A percentile compares a stretch with the other conserved stretches of the same genome.
Conservation (phyloP, 64 coral and sea anemone genomes). For the Pocillopora verrucosa region DNA sequence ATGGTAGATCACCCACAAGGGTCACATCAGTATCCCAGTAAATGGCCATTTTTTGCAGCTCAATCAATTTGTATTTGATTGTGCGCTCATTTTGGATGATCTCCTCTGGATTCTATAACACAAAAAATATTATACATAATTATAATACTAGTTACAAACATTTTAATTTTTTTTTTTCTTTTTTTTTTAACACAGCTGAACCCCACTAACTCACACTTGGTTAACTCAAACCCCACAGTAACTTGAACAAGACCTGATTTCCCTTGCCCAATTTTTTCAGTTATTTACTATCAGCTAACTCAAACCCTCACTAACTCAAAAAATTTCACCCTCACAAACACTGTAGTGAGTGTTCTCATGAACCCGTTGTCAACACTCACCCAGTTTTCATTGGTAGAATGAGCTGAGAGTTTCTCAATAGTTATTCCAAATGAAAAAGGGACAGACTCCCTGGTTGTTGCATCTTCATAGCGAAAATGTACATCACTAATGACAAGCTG, state of each 20-base stretch:
- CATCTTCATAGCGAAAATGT: constrained; percentile 97
- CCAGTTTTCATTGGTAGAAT: constrained; percentile 97
- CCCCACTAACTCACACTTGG: too few species aligned
- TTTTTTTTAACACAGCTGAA: background rate
- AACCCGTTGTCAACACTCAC: constrained; percentile 28
- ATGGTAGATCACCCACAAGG: constrained; percentile 93
- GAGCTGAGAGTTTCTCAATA: constrained; percentile 84
- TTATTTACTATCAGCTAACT: too few species aligned
- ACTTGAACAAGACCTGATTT: background rate
- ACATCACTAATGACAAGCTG: constrained; percentile 94
- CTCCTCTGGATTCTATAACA: constrained; percentile 78
- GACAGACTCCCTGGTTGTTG: constrained; percentile 34
- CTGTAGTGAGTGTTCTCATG: too few species aligned
- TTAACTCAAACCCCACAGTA: too few species aligned
- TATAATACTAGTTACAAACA: too few species aligned
- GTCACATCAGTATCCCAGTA: constrained; percentile 94
- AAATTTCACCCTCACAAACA: too few species aligned
- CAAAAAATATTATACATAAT: background rate
- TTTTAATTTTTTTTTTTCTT: too few species aligned
- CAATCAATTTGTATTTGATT: constrained; percentile 92
- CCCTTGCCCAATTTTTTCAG: too few species aligned
- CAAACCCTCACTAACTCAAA: too few species aligned
- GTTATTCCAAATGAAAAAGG: constrained; percentile 97
- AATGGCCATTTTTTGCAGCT: constrained; percentile 85
- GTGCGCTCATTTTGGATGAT: constrained; percentile 86